A percentile compares a stretch with the other conserved stretches of the same genome.
Conservation (phyloP, 2,797 vertebrate genomes). For the Sarcoramphus papa region DNA sequence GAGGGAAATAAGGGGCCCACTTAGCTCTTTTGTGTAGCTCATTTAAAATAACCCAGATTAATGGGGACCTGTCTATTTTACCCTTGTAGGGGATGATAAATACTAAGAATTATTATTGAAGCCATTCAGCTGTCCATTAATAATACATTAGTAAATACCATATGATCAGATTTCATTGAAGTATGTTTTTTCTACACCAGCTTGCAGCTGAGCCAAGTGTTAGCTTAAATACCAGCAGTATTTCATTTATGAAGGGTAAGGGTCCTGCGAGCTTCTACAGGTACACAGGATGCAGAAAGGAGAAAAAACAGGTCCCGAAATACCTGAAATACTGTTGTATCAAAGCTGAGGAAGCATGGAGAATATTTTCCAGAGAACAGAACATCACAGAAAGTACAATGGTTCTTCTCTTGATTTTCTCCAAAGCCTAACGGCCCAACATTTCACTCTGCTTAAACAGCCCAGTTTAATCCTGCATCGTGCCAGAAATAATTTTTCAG, state of each 20-base stretch:
- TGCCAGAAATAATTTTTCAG: not conserved
- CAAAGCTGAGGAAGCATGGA: not conserved
- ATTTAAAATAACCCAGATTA: conserved; percentile 43
- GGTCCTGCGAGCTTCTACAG: not conserved
- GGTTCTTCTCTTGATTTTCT: not conserved
- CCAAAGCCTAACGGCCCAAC: not conserved
- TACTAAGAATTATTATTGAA: conserved; percentile 12
- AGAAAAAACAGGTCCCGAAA: not conserved
- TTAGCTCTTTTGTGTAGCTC: not conserved
- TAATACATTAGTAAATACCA: conserved; percentile 52
- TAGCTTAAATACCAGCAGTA: conserved; percentile 13
- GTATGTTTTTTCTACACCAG: not conserved
- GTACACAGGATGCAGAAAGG: not conserved
- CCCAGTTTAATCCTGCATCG: not conserved
- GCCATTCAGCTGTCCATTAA: not conserved
- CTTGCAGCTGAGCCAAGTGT: not conserved
- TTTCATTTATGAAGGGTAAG: not conserved
- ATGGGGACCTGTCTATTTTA: conserved; percentile 17
- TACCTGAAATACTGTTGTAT: not conserved
- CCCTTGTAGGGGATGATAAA: conserved; percentile 9
- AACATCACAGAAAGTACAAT: not conserved
- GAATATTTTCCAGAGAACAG: not conserved
- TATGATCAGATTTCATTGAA: conserved; percentile 20
- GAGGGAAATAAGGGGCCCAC: not conserved
- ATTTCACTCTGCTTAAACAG: not conserved